Evolutionary conservation across 30 jellyfish, hydroid and myxozoan genomes (phyloP).

Genomic region (Mastigias papua): DNA sequence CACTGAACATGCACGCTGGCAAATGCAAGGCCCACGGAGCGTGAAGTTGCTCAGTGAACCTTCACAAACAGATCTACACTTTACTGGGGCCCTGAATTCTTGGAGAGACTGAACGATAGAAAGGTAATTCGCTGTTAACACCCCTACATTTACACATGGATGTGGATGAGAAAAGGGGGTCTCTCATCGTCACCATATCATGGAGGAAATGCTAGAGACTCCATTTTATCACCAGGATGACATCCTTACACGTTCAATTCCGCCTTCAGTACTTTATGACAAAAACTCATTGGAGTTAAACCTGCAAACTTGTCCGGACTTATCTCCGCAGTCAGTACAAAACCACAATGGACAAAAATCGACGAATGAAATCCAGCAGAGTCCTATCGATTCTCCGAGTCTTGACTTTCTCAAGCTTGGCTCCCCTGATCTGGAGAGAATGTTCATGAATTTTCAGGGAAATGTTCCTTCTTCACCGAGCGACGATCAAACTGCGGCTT

Average conservation of each 20-base stretch:
- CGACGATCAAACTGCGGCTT: conserved; percentile 84
- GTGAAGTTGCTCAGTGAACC: conserved; percentile 77
- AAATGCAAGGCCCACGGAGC: conserved; percentile 51
- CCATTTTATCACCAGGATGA: conserved; percentile 97
- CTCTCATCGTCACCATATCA: conserved; percentile 71
- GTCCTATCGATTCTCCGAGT: conserved; percentile 87
- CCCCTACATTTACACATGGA: conserved; percentile 52
- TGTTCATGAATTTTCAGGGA: conserved; percentile 94
- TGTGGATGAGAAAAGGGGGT: conserved; percentile 67
- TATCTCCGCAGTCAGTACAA: conserved; percentile 59
- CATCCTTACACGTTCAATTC: conserved; percentile 83
- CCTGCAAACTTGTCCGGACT: conserved; percentile 76
- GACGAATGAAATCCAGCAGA: conserved; percentile 22
- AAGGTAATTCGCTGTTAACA: background rate
- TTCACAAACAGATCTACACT: conserved; percentile 57
- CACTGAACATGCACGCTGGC: conserved; percentile 75
- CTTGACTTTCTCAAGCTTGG: conserved; percentile 96
- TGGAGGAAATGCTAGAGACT: conserved; percentile 97
- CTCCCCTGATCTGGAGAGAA: conserved; percentile 98
- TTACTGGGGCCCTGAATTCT: conserved; percentile 67
- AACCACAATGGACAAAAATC: conserved; percentile 40
- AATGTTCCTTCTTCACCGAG: conserved; percentile 77
- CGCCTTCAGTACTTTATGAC: conserved; percentile 88
- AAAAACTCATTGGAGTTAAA: conserved; percentile 81
- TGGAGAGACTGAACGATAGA: conserved; percentile 35